Conservation (phyloP, 2,888 invertebrate species). For the Parnassius smintheus region DNA sequence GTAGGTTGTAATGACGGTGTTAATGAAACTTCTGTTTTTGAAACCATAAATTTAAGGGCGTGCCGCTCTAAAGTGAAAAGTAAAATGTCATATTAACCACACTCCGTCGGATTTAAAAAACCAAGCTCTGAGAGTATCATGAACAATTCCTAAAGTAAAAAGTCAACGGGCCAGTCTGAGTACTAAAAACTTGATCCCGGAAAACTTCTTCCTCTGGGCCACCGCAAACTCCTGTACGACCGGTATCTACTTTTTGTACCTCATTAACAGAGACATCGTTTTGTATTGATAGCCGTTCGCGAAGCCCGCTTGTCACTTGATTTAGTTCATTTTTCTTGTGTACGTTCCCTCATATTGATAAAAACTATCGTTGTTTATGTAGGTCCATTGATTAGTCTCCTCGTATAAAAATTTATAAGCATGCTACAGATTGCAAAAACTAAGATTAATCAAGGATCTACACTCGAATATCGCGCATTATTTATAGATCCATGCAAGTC, state of each 20-base stretch:
- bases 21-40: background rate
- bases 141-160: background rate
- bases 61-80: too few relatives aligned
- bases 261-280: constrained; percentile 5
- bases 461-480: too few relatives aligned
- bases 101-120: background rate
- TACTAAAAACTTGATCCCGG: constrained; percentile 21
- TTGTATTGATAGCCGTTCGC: background rate
- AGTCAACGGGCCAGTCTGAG: background rate
- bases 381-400: too few relatives aligned
- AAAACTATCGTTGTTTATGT: too few relatives aligned
- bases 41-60: too few relatives aligned
- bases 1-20: background rate
- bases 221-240: background rate
- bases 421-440: too few relatives aligned
- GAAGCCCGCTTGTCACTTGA: background rate
- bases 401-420: too few relatives aligned
- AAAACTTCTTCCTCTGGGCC: constrained; percentile 12
- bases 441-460: too few relatives aligned
- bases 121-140: background rate
- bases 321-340: background rate
- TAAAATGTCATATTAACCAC: too few relatives aligned
- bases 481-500: too few relatives aligned
- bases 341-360: too few relatives aligned
- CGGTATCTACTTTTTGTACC: constrained; percentile 18